phyloP scores from a whole-genome alignment of 2,888 invertebrate species.

The Ectropis crepuscularia region DNA sequence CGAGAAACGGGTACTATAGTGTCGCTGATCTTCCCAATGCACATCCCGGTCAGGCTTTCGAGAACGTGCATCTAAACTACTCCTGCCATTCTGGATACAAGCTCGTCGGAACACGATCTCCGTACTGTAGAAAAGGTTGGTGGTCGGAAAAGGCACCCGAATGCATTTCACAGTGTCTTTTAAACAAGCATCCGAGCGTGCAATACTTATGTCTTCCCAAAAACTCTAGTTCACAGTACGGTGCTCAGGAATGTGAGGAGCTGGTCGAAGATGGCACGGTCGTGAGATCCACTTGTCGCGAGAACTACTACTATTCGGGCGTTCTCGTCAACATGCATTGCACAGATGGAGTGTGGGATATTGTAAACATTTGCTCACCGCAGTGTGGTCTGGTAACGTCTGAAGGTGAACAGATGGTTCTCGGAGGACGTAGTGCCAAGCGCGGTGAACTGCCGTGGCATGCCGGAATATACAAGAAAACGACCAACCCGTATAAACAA shows the following conservation, averaged over 20 bases:
- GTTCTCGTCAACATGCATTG: constrained; percentile 32
- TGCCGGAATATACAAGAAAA: constrained; percentile 75
- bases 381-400: constrained; percentile 45
- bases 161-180: constrained; percentile 31
- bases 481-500: constrained; percentile 65
- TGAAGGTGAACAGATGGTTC: constrained; percentile 59
- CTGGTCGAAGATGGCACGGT: constrained; percentile 30
- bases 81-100: constrained; percentile 29
- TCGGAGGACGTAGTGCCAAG: constrained; percentile 59
- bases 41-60: constrained; percentile 21
- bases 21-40: constrained; percentile 15
- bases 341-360: constrained; percentile 33
- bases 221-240: constrained; percentile 16
- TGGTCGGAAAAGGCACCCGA: constrained; percentile 32
- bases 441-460: constrained; percentile 82
- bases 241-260: constrained; percentile 27
- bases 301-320: constrained; percentile 31
- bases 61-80: constrained; percentile 24
- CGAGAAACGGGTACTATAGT: constrained; percentile 20
- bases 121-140: constrained; percentile 31
- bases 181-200: constrained; percentile 25
- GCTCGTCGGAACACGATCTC: constrained; percentile 24
- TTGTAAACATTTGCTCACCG: constrained; percentile 26
- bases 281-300: constrained; percentile 28
- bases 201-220: constrained; percentile 28